Evolutionary conservation across 2,888 invertebrate genomes (phyloP), one percentile per base, ranked within the genome.

Genomic region (Nebria salina): DNA sequence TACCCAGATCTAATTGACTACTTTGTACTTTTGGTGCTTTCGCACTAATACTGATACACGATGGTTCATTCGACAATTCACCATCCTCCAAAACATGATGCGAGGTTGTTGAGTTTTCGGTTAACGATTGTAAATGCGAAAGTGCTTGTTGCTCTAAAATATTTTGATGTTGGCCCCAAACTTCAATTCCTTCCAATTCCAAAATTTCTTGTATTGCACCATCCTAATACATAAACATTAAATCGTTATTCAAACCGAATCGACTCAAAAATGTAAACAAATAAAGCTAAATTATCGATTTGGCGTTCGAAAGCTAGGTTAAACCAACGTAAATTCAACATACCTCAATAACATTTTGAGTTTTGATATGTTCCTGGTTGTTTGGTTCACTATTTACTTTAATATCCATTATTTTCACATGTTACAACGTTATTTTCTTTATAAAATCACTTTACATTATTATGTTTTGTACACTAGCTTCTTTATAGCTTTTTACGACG

Each of bases 111-210:
- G 77, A 13, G 83, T 85, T 83, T 82, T 86, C 84, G 25, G 85
- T 83, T 81, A 89, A 87, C 81, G 86, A 86, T 83, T 88, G 84
- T 6, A 89, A 82, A 83, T 89, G 88, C 77, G 86, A 84, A 77
- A 88, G 84, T 20, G 89, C 89, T 84, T 89, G 88, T 80, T 87
- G 82, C 84, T 89, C 89, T 43, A 89, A 84, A 41, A 84, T 83
- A 82, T 86, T 86, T 83, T 89, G 89, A 75, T 86, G 83, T 83
- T 86, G 84, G 66, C 88, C 86, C 89, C 89, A 89, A 3, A 89
- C 86, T 83, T 86, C 86, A 66, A 89, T 85, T 13, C 86, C 87
- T 42, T 81, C 80, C 54, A 72, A 70, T 70, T 75, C 64, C 13
- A 80, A 20, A 64, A 80, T 70, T 70, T 80, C 75, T 25, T 72